Evolutionary conservation across 2,113 vertebrate genomes (phyloP), one percentile per base, ranked within the genome.

Genomic region (Tauraco erythrolophus): DNA sequence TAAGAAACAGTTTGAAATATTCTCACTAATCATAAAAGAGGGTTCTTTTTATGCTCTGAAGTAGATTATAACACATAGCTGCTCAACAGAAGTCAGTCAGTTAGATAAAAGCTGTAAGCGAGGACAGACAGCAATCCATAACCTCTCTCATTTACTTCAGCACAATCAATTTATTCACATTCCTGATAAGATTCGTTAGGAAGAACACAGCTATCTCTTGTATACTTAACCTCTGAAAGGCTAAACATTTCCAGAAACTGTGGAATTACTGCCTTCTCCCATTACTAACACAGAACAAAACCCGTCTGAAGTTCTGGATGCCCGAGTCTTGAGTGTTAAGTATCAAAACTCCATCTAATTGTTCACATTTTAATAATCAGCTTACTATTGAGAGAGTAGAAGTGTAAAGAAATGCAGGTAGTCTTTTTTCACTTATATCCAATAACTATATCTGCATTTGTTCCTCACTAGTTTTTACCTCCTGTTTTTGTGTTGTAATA

Each of bases 401-500:
- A 43, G 23, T 64, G 9, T n/a, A 72, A 92, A 71, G 51, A 89
- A 68, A 58, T 11, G 8, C 27, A 85, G 22, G 16, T 5, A 17
- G 37, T 33, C 25, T 57, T 43, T 72, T 53, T 51, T 64, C 41
- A 88, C 39, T 91, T 45, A 28, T 28, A 84, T 8, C 23, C 18
- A 78, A 10, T 28, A 77, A 14, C 9, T 62, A 0, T 7, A 64
- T 54, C 54, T 75, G 46, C 31, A 60, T 79, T 60, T 87, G 39
- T 35, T 85, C 33, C 77, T 68, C 35, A 51, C 41, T 74, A 70
- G 46, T 46, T 93, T 93, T 88, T 98, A 99, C 98, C 98, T 98
- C 98, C 98, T 70, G 98, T 98, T 94, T 79, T 96, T 56, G 97
- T 98, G 81, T 99, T 98, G 56, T 98, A 98, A 85, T 98, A 99